phyloP scores from a whole-genome alignment of 2,888 invertebrate species.

The Ypsolopha sequella region DNA sequence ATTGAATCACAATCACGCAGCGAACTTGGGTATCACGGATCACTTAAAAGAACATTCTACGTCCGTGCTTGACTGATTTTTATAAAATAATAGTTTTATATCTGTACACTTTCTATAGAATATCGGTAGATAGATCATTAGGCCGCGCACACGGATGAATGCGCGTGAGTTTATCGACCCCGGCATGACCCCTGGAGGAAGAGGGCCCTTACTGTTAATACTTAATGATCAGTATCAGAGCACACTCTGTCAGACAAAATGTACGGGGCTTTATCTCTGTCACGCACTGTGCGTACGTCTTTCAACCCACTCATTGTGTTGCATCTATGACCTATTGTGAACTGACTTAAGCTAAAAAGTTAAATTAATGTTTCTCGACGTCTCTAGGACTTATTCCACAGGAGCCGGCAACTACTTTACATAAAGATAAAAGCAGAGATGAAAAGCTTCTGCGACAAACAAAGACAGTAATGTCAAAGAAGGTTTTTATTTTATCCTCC shows the following conservation, averaged over 20 bases:
- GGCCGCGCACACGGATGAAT: conserved; percentile 32
- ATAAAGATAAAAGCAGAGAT: neutral
- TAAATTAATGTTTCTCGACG: neutral
- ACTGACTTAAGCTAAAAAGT: conserved; percentile 7
- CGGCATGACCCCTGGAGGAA: conserved; percentile 46
- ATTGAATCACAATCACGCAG: too few relatives aligned
- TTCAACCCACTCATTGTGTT: conserved; percentile 25
- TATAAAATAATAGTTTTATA: neutral
- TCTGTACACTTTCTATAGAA: neutral
- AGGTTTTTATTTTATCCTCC: conserved; percentile 26
- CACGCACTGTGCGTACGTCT: conserved; percentile 35
- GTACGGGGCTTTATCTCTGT: conserved; percentile 42
- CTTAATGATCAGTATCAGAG: conserved; percentile 34
- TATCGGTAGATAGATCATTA: conserved; percentile 7
- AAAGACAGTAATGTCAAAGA: conserved; percentile 28
- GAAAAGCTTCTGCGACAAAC: conserved; percentile 6
- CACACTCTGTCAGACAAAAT: conserved; percentile 34
- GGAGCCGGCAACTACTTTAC: neutral
- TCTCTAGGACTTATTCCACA: neutral
- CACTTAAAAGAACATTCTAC: neutral
- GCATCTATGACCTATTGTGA: conserved; percentile 14
- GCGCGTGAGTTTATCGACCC: conserved; percentile 54
- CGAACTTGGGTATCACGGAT: neutral
- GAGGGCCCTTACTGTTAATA: conserved; percentile 51
- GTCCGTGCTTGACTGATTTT: neutral